phyloP scores from a whole-genome alignment of 2,797 vertebrate species.

The Acipenser oxyrinchus region DNA sequence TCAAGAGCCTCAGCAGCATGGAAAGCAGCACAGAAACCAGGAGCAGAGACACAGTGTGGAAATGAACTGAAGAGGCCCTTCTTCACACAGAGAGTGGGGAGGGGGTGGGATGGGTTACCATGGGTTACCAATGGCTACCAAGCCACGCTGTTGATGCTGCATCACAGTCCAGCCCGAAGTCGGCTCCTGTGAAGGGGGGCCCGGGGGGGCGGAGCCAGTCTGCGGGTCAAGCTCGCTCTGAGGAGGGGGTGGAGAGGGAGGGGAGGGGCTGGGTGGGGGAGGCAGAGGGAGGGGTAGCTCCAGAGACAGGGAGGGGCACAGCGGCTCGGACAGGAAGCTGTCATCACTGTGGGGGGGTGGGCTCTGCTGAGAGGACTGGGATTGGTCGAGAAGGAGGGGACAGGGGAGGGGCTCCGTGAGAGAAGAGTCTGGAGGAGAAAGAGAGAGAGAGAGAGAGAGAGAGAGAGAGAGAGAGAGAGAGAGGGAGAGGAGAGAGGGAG shows the following conservation, averaged over 20 bases:
- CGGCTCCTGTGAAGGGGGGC: constrained; percentile 72
- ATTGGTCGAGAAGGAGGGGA: constrained; percentile 35
- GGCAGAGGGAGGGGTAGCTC: background rate
- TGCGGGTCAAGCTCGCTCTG: constrained; percentile 65
- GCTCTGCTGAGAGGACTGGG: constrained; percentile 19
- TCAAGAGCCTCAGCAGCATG: too few species aligned
- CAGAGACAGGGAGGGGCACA: constrained; percentile 24
- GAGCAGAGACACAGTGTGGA: constrained; percentile 29
- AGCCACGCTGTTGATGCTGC: constrained; percentile 63
- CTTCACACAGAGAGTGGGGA: too few species aligned
- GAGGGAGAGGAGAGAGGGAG: constrained; percentile 35
- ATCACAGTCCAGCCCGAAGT: constrained; percentile 75
- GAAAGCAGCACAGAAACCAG: too few species aligned
- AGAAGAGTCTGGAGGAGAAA: constrained; percentile 37
- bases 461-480: background rate
- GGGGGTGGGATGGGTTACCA: too few species aligned
- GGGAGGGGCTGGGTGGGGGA: constrained; percentile 31
- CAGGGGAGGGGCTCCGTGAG: constrained; percentile 31
- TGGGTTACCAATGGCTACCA: too few species aligned
- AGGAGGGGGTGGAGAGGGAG: constrained; percentile 47
- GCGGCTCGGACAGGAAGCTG: constrained; percentile 15
- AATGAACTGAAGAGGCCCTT: too few species aligned
- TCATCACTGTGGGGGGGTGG: constrained; percentile 49
- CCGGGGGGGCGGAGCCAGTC: constrained; percentile 70
- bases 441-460: constrained; percentile 4